Conservation (phyloP, 1,140 invertebrate species). For the Drosophila ambigua region DNA sequence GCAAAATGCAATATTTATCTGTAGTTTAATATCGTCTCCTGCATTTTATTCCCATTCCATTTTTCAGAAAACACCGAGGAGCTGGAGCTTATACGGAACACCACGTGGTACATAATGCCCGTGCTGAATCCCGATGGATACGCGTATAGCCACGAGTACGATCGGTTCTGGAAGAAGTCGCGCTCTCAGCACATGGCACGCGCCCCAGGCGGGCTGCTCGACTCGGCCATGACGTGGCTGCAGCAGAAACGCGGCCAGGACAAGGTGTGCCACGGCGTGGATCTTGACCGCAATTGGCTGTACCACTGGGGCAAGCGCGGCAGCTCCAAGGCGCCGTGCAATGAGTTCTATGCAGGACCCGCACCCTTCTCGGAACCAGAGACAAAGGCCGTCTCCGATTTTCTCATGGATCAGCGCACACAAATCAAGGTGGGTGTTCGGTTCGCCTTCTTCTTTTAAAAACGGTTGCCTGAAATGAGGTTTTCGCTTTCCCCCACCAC, state of each 20-base stretch:
- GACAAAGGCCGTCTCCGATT: conserved; percentile 88
- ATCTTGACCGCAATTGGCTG: conserved; percentile 90
- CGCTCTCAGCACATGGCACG: conserved; percentile 85
- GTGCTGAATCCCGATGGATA: conserved; percentile 93
- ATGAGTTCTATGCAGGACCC: conserved; percentile 91
- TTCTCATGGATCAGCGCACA: conserved; percentile 86
- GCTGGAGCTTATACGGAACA: conserved; percentile 70
- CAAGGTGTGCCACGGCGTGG: conserved; percentile 85
- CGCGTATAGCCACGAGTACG: conserved; percentile 89
- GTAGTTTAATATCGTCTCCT: too few species aligned
- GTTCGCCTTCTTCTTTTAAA: too few species aligned
- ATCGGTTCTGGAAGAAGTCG: conserved; percentile 92
- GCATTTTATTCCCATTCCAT: not conserved
- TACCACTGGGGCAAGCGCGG: conserved; percentile 89
- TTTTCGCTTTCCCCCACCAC: conserved; percentile 36
- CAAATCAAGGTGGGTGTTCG: conserved; percentile 86
- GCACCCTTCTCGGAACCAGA: conserved; percentile 94
- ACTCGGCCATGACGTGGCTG: conserved; percentile 82
- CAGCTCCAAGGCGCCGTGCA: conserved; percentile 90
- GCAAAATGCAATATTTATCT: too few species aligned
- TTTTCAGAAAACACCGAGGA: conserved; percentile 57
- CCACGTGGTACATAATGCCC: conserved; percentile 90
- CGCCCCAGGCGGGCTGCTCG: conserved; percentile 55
- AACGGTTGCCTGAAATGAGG: too few species aligned
- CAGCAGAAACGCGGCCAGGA: conserved; percentile 62